Base-by-base conservation (phyloP, 1,140 invertebrate genomes). In the Eufriesea mexicana region DNA sequence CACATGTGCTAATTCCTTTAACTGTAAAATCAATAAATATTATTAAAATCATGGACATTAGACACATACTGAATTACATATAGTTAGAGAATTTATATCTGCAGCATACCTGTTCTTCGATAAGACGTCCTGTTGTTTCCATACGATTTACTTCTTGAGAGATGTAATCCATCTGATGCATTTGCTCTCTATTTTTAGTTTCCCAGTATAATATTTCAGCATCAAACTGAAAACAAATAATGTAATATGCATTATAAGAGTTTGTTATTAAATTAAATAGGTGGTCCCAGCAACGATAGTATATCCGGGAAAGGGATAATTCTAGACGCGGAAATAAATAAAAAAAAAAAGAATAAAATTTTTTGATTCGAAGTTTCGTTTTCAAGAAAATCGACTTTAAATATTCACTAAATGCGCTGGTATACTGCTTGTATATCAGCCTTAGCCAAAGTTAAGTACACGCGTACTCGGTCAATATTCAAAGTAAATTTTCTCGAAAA, bases 201-300 rank as follows among this genome's bases (percentile, higher is more conserved):
- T 98, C 98, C 96, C 98, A 97, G 92, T 96, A 98, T 25, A 97
- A 95, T 86, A 99, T 98, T 96, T 99, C 98, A 78, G 97, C 96
- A 95, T 98, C 97, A 93, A 96, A 97, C 97, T 98, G 84, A 71
- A 83, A 90, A 86, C 75, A 80, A 86, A 55, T 45, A 55, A 28
- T 64, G 25, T 42, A 72, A n/a, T 72, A 54, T 55, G 77, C 78
- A 18, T 42, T 51, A n/a, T 23, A n/a, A 25, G 51, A 16, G 0
- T n/a, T 51, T 51, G 14, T 54, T 62, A 14, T 16, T 16, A n/a
- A 10, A 12, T 1, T 23, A 23, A 45, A 83, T 47, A n/a, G n/a
- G n/a, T n/a, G n/a, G n/a, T n/a, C n/a, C n/a, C n/a, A n/a, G n/a
- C n/a, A n/a, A n/a, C n/a, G n/a, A n/a, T n/a, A n/a, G n/a, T n/a